These are phyloP conservation scores for Trematomus loennbergii DNA, from an alignment of 2,113 vertebrate genomes.

Conservation along the genomic window DNA sequence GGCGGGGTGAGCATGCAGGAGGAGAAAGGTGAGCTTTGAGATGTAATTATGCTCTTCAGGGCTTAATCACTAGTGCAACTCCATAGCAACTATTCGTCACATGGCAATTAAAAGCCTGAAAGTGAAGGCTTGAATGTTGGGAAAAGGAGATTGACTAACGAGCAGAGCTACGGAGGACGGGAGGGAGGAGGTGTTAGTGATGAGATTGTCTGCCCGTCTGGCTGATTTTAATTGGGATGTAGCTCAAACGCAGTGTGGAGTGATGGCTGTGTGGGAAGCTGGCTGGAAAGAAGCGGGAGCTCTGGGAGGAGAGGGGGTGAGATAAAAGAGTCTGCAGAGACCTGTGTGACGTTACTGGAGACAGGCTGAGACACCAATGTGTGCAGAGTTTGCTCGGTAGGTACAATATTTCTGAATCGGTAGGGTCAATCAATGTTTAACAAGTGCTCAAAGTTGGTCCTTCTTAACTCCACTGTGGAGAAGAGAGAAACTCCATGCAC, in stretches of 20 bases:
- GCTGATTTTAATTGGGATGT: conserved; percentile 70
- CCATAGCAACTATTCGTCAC: conserved; percentile 70
- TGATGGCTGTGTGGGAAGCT: conserved; percentile 70
- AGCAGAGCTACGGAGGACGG: conserved; percentile 46
- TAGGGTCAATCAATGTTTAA: conserved; percentile 16
- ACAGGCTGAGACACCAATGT: not conserved
- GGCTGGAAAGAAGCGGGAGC: conserved; percentile 38
- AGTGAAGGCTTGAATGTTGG: conserved; percentile 59
- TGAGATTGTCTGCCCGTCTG: conserved; percentile 63
- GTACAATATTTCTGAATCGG: conserved; percentile 3
- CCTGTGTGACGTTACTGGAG: conserved; percentile 33
- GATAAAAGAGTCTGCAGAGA: conserved; percentile 47
- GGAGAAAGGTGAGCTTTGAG: conserved; percentile 71
- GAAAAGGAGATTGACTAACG: conserved; percentile 54
- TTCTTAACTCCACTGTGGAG: conserved; percentile 12
- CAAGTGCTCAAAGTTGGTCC: conserved; percentile 22
- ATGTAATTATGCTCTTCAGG: conserved; percentile 74
- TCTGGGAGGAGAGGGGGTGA: conserved; percentile 32
- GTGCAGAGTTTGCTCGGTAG: not conserved
- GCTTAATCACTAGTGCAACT: conserved; percentile 58
- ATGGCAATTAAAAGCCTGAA: conserved; percentile 71
- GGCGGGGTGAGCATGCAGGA: conserved; percentile 26
- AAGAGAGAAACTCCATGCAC: conserved; percentile 2
- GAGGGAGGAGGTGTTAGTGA: conserved; percentile 56
- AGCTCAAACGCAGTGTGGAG: conserved; percentile 48